Evolutionary conservation across 1,140 invertebrate genomes (phyloP).

Genomic region (Belonocnema kinseyi): DNA sequence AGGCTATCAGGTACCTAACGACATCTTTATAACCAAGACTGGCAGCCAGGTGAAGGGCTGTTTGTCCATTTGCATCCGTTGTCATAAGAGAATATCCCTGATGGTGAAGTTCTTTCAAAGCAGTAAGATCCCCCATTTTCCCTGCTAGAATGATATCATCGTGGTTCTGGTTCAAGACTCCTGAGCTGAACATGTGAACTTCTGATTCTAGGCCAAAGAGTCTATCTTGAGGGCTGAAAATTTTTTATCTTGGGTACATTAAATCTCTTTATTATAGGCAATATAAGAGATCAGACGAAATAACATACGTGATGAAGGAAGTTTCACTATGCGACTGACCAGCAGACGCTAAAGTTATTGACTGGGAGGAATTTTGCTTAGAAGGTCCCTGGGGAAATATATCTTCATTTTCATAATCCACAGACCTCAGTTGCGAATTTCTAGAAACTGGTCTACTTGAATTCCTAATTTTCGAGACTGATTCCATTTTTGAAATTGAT

Average conservation of each 20-base stretch:
- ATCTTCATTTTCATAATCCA: conserved; percentile 48
- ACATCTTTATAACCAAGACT: conserved; percentile 92
- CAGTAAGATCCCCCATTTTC: conserved; percentile 84
- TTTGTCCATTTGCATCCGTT: conserved; percentile 91
- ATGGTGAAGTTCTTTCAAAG: conserved; percentile 87
- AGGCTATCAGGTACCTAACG: conserved; percentile 91
- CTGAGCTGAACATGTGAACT: conserved; percentile 73
- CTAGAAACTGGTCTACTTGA: conserved; percentile 36
- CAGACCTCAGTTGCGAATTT: conserved; percentile 44
- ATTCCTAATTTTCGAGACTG: conserved; percentile 33
- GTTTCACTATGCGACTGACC: conserved; percentile 58
- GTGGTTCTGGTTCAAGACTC: conserved; percentile 85
- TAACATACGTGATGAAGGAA: conserved; percentile 64
- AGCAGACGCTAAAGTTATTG: conserved; percentile 49
- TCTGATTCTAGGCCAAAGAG: conserved; percentile 70
- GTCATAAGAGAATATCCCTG: conserved; percentile 90
- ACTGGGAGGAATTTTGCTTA: conserved; percentile 59
- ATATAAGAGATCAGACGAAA: neutral
- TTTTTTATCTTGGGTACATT: neutral
- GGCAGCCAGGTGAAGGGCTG: conserved; percentile 91
- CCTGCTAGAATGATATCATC: conserved; percentile 89
- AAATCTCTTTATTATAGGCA: neutral
- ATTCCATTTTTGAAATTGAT: conserved; percentile 41
- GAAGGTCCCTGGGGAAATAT: conserved; percentile 51
- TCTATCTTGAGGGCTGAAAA: conserved; percentile 69